Percentiles rank a stretch among this genome's conserved stretches.
Conservation (phyloP, 1,140 invertebrate species). For the Trissolcus basalis region DNA sequence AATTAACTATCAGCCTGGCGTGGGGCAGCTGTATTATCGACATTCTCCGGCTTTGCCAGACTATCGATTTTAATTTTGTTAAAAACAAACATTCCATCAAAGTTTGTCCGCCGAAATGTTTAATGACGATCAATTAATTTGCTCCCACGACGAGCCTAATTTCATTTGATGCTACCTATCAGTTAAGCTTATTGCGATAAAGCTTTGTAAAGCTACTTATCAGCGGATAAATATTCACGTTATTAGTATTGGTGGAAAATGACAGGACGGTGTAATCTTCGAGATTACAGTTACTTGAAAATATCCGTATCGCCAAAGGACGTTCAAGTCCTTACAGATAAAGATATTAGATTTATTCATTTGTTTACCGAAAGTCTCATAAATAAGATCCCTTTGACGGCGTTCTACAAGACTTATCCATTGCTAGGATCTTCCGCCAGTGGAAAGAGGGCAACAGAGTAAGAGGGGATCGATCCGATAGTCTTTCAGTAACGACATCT, state of each 20-base stretch:
- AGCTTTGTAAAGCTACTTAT: constrained; percentile 49
- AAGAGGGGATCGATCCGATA: constrained; percentile 70
- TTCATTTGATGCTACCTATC: constrained; percentile 34
- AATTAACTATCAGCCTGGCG: background rate
- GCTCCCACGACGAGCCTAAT: constrained; percentile 9
- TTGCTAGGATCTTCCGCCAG: constrained; percentile 65
- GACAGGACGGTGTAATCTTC: constrained; percentile 38
- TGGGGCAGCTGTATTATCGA: background rate
- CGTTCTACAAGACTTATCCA: constrained; percentile 72
- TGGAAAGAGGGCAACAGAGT: constrained; percentile 52
- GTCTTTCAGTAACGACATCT: constrained; percentile 67
- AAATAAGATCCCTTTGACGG: constrained; percentile 76
- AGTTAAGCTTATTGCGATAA: constrained; percentile 45
- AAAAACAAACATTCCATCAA: too few relatives aligned
- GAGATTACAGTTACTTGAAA: constrained; percentile 44
- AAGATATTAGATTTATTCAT: constrained; percentile 76
- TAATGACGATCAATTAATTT: constrained; percentile 22
- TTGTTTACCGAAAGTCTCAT: constrained; percentile 77
- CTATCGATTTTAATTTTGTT: constrained; percentile 1
- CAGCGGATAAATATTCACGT: constrained; percentile 46
- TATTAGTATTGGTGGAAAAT: constrained; percentile 48
- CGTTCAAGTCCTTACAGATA: constrained; percentile 49
- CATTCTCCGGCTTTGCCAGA: too few relatives aligned
- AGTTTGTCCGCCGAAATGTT: constrained; percentile 2
- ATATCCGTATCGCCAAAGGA: constrained; percentile 47